Conservation (phyloP, 2,797 vertebrate species). For the Tokudaia muenninki region DNA sequence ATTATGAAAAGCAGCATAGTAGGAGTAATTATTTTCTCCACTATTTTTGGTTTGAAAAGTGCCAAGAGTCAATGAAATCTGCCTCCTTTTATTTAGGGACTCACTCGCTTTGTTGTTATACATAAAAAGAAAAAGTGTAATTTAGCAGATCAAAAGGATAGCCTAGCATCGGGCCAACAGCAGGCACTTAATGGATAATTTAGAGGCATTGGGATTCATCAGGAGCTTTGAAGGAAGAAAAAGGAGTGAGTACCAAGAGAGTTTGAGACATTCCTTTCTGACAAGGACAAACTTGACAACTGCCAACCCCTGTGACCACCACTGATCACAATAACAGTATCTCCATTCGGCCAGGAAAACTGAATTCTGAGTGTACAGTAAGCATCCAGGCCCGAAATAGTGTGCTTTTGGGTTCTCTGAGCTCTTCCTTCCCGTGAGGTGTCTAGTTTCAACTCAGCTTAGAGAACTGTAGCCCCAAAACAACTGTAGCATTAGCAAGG, state of each 20-base stretch:
- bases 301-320: not conserved
- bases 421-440: not conserved
- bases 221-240: slow-evolving; percentile 27
- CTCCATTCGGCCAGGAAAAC: not conserved
- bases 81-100: not conserved
- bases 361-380: not conserved
- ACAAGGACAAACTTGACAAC: slow-evolving; percentile 38
- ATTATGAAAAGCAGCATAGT: slow-evolving; percentile 39
- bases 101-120: not conserved
- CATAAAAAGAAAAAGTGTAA: slow-evolving; percentile 39
- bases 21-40: not conserved
- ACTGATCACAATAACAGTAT: not conserved
- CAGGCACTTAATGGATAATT: slow-evolving; percentile 6
- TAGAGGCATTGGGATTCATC: not conserved
- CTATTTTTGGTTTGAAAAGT: slow-evolving; percentile 27
- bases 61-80: slow-evolving; percentile 34
- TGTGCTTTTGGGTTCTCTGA: not conserved
- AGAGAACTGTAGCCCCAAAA: not conserved
- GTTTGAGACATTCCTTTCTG: not conserved
- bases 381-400: not conserved
- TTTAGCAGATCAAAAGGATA: slow-evolving; percentile 48
- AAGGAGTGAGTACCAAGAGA: not conserved
- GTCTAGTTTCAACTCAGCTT: not conserved
- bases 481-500: not conserved
- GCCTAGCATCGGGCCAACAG: not conserved